A percentile compares a stretch with the other conserved stretches of the same genome.
Evolutionary conservation across 2,797 vertebrate species (phyloP).

Genomic region (Gouania willdenowi): DNA sequence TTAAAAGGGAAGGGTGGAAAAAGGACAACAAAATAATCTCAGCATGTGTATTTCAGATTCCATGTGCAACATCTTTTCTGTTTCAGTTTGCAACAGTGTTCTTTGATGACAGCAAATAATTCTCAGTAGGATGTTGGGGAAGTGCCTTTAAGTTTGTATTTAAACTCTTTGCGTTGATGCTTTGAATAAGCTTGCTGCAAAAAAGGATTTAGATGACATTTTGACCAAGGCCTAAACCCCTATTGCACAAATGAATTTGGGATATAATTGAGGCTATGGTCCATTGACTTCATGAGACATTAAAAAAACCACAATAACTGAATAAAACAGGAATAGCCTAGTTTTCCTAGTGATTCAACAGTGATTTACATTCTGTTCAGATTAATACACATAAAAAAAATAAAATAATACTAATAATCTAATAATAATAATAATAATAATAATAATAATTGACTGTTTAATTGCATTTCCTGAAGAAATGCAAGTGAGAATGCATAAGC

Average conservation of each 20-base stretch:
- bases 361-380: no score
- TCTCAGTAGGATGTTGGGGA: slow-evolving; percentile 8
- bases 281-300: no score
- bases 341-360: no score
- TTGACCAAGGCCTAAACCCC: background rate
- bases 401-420: no score
- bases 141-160: slow-evolving; percentile 6
- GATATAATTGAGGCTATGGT: no score
- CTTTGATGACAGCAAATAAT: slow-evolving; percentile 36
- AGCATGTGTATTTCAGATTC: slow-evolving; percentile 29
- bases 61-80: slow-evolving; percentile 16
- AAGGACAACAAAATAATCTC: slow-evolving; percentile 28
- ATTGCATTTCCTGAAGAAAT: no score
- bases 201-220: slow-evolving; percentile 1
- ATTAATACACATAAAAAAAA: no score
- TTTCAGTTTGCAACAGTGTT: slow-evolving; percentile 21
- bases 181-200: slow-evolving; percentile 9
- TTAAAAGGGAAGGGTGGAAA: slow-evolving; percentile 6
- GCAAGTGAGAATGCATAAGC: no score
- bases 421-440: no score
- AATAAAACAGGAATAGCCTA: no score
- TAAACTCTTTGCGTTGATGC: background rate
- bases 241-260: background rate
- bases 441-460: no score
- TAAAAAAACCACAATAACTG: no score